Percentiles rank a stretch among this genome's conserved stretches.
These are phyloP conservation scores for Agrochola circellaris DNA, from an alignment of 2,888 invertebrate species.

Conservation along the genomic window DNA sequence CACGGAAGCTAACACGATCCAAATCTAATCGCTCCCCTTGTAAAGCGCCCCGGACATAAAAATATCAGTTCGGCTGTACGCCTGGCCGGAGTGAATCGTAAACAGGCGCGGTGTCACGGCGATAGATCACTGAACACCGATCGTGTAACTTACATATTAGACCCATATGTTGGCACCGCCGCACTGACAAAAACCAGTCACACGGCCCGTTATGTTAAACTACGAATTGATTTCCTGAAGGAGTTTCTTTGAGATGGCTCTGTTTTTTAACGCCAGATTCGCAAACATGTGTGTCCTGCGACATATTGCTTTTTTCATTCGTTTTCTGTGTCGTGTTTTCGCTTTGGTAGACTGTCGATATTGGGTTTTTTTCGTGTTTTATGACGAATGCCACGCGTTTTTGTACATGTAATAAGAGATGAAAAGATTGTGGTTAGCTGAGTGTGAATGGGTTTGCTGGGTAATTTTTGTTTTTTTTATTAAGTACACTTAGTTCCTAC, in stretches of 20 bases:
- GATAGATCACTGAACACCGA: conserved; percentile 76
- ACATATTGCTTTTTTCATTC: conserved; percentile 87
- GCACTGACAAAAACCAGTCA: conserved; percentile 79
- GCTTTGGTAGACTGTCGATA: conserved; percentile 80
- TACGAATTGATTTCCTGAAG: conserved; percentile 82
- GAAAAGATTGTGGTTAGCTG: conserved; percentile 60
- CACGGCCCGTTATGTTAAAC: conserved; percentile 82
- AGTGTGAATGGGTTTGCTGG: conserved; percentile 43
- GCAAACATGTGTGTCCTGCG: conserved; percentile 82
- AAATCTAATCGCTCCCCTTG: conserved; percentile 36
- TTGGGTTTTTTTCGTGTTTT: conserved; percentile 77
- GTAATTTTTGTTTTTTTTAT: background rate
- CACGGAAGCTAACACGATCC: conserved; percentile 28
- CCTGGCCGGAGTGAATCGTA: conserved; percentile 63
- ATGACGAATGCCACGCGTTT: conserved; percentile 76
- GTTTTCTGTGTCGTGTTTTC: conserved; percentile 82
- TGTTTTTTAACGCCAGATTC: conserved; percentile 81
- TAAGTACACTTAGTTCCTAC: background rate
- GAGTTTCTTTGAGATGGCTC: conserved; percentile 79
- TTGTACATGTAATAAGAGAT: conserved; percentile 73
- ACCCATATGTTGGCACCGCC: conserved; percentile 76
- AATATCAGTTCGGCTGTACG: conserved; percentile 55
- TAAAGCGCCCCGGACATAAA: conserved; percentile 57
- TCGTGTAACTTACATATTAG: conserved; percentile 82
- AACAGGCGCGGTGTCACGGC: conserved; percentile 69